These are phyloP conservation scores for Daboia siamensis DNA, from an alignment of 2,113 vertebrate genomes.

Conservation along the genomic window DNA sequence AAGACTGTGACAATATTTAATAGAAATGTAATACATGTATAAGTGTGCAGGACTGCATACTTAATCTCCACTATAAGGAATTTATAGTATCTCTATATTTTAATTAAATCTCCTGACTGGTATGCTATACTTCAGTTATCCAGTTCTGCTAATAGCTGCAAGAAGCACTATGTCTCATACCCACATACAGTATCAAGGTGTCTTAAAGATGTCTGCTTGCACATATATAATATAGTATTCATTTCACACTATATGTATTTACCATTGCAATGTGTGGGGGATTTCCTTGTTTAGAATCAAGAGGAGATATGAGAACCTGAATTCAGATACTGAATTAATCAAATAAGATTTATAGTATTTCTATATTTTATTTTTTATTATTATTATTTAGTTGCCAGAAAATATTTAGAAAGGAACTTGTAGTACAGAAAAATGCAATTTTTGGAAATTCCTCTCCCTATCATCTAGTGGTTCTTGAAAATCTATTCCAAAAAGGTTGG, in stretches of 20 bases:
- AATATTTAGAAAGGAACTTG: background rate
- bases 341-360: background rate
- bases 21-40: background rate
- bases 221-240: background rate
- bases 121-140: background rate
- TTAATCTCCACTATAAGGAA: slow-evolving; percentile 3
- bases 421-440: background rate
- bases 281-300: background rate
- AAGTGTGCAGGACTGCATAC: background rate
- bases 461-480: background rate
- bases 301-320: background rate
- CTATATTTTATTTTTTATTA: background rate
- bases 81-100: slow-evolving; percentile 1
- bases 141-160: background rate
- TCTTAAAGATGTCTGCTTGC: background rate
- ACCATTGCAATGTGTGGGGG: background rate
- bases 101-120: slow-evolving; percentile 6
- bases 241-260: background rate
- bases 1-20: background rate
- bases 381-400: background rate
- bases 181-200: background rate
- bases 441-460: background rate
- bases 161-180: background rate
- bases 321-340: background rate
- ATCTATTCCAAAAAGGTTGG: background rate